Evolutionary conservation across 2,113 vertebrate species (phyloP).

Genomic region (Rattus norvegicus): GRCr8 NC_086027.1:113077501-113078000

Average conservation of each 20-base stretch:
- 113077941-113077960: slow-evolving; percentile 20
- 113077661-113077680: slow-evolving; percentile 24
- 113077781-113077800: too few relatives aligned
- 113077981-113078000: slow-evolving; percentile 43
- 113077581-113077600: slow-evolving; percentile 10
- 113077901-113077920: neutral
- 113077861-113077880: neutral
- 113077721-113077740: neutral
- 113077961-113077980: slow-evolving; percentile 24
- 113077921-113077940: neutral
- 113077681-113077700: slow-evolving; percentile 51
- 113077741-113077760: too few relatives aligned
- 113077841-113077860: neutral
- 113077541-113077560: neutral
- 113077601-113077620: neutral
- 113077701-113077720: slow-evolving; percentile 38
- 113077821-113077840: neutral
- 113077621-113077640: neutral
- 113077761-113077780: too few relatives aligned
- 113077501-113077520: neutral
- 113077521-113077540: neutral
- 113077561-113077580: neutral
- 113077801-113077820: too few relatives aligned
- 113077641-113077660: slow-evolving; percentile 31
- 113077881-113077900: too few relatives aligned